Percentiles rank a stretch among this genome's conserved stretches.
These are phyloP conservation scores for Drepana arcuata DNA, from an alignment of 1,140 invertebrate species.

Conservation along the genomic window DNA sequence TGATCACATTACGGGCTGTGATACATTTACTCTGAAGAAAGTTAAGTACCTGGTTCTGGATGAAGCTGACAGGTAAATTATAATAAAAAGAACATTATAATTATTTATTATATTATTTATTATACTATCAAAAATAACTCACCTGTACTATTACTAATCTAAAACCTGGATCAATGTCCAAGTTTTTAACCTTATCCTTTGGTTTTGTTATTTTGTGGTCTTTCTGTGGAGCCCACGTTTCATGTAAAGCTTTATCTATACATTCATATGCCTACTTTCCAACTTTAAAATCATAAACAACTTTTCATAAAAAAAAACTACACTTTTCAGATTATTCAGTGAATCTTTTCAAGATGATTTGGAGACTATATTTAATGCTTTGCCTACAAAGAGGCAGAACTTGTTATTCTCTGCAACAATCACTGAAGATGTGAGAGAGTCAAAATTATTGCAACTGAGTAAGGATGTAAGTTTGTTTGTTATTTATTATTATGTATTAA, in stretches of 20 bases:
- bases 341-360: slow-evolving; percentile 87
- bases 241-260: no score
- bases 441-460: slow-evolving; percentile 50
- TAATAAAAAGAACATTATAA: no score
- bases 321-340: slow-evolving; percentile 75
- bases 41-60: slow-evolving; percentile 92
- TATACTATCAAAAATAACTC: no score
- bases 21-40: slow-evolving; percentile 86
- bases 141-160: no score
- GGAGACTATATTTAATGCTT: slow-evolving; percentile 83
- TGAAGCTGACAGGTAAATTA: slow-evolving; percentile 90
- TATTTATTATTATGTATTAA: slow-evolving; percentile 1
- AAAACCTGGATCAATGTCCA: no score
- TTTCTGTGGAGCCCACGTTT: no score
- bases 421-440: slow-evolving; percentile 80
- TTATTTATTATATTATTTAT: no score
- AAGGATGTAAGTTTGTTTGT: slow-evolving; percentile 44
- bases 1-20: slow-evolving; percentile 89
- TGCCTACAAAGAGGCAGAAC: slow-evolving; percentile 88
- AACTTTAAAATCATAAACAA: no score
- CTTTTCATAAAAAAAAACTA: no score
- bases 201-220: no score
- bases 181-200: no score
- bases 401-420: slow-evolving; percentile 97
- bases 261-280: no score